These are phyloP conservation scores for Coleophora deauratella DNA, from an alignment of 2,888 invertebrate species.

Conservation along the genomic window DNA sequence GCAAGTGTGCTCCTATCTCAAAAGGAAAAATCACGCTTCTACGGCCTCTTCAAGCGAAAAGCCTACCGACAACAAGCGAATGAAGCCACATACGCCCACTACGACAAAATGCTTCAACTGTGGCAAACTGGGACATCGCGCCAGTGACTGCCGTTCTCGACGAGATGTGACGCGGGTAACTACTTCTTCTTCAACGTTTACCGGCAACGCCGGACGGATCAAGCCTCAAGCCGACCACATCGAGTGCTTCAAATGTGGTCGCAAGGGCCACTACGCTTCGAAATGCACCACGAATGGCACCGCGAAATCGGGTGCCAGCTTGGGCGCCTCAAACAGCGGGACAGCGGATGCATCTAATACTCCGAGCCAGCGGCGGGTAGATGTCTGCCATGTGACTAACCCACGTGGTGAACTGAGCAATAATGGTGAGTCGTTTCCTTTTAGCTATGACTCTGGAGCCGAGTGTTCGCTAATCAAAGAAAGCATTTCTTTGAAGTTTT, in stretches of 20 bases:
- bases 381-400: slow-evolving; percentile 1
- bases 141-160: background rate
- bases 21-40: background rate
- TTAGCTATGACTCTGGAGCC: slow-evolving; percentile 9
- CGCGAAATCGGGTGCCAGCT: background rate
- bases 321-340: too few species aligned
- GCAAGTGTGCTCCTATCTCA: background rate
- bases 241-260: slow-evolving; percentile 4
- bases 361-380: background rate
- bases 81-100: background rate
- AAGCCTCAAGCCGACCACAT: background rate
- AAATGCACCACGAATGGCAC: background rate
- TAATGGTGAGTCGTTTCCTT: slow-evolving; percentile 7
- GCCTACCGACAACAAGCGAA: background rate
- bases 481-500: slow-evolving; percentile 2
- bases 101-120: background rate
- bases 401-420: background rate
- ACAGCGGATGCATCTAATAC: background rate
- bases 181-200: too few species aligned
- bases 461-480: slow-evolving; percentile 9
- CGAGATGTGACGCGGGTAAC: background rate
- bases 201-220: too few species aligned
- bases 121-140: background rate
- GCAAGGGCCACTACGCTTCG: background rate
- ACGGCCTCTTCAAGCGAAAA: background rate